phyloP scores from a whole-genome alignment of 2,888 invertebrate genomes.

The Ptychoptera contaminata region DNA sequence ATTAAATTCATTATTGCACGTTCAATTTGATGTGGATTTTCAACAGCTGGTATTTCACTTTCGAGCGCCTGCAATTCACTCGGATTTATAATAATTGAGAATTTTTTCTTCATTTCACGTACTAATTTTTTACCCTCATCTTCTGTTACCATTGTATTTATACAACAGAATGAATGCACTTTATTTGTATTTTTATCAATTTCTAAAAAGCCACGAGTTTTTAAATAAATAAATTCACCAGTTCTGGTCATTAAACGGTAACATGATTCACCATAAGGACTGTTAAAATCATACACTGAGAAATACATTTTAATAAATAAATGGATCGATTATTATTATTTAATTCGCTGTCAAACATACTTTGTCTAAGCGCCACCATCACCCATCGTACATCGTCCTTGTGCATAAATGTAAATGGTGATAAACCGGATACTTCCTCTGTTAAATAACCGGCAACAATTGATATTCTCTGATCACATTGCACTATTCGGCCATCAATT shows the following conservation, averaged over 20 bases:
- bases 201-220: slow-evolving; percentile 71
- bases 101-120: slow-evolving; percentile 64
- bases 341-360: slow-evolving; percentile 32
- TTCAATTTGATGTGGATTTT: slow-evolving; percentile 54
- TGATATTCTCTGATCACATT: slow-evolving; percentile 82
- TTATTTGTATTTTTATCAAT: slow-evolving; percentile 58
- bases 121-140: slow-evolving; percentile 58
- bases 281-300: slow-evolving; percentile 69
- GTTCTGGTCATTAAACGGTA: slow-evolving; percentile 68
- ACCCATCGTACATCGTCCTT: slow-evolving; percentile 80
- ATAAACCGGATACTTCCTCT: slow-evolving; percentile 73
- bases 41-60: slow-evolving; percentile 37
- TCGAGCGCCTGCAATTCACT: slow-evolving; percentile 29
- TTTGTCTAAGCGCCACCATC: slow-evolving; percentile 71
- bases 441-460: slow-evolving; percentile 78
- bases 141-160: slow-evolving; percentile 60
- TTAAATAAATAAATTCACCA: slow-evolving; percentile 71
- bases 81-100: slow-evolving; percentile 49
- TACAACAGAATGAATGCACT: slow-evolving; percentile 73
- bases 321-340: background rate
- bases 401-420: slow-evolving; percentile 82
- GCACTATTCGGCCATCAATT: slow-evolving; percentile 76
- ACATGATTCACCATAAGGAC: slow-evolving; percentile 72
- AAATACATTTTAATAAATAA: slow-evolving; percentile 9
- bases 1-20: slow-evolving; percentile 56